phyloP scores from a whole-genome alignment of 2,113 vertebrate species.

The Pseudopodoces humilis region DNA sequence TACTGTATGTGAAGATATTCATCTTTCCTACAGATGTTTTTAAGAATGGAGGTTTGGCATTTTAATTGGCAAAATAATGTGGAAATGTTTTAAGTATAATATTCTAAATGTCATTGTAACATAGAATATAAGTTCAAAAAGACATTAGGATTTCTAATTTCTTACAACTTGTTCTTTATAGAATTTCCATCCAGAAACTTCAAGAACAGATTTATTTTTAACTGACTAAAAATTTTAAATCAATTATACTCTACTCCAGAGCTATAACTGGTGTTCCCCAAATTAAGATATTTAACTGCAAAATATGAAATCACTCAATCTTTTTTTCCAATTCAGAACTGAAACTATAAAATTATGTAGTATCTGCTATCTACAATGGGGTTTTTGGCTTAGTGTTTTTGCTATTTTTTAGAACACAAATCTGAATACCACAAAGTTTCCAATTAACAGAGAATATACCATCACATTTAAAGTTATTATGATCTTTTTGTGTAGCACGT shows the following conservation, averaged over 20 bases:
- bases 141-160: neutral
- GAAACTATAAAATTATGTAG: neutral
- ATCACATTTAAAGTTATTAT: neutral
- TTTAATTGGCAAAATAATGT: neutral
- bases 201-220: neutral
- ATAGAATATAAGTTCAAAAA: neutral
- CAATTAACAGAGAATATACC: neutral
- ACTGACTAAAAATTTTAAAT: neutral
- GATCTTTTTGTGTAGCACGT: neutral
- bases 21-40: neutral
- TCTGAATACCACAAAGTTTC: neutral
- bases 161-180: neutral
- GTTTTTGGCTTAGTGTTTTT: neutral
- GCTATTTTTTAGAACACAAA: neutral
- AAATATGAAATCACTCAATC: neutral
- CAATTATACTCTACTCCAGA: neutral
- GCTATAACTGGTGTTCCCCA: rapidly evolving
- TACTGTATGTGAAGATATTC: neutral
- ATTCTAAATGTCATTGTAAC: neutral
- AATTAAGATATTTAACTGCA: neutral
- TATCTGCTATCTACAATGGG: neutral
- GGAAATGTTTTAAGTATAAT: neutral
- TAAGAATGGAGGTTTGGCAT: neutral
- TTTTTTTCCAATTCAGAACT: neutral
- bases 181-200: neutral